Conservation (phyloP, 2,888 invertebrate genomes). For the Oxystoma pomonae region DNA sequence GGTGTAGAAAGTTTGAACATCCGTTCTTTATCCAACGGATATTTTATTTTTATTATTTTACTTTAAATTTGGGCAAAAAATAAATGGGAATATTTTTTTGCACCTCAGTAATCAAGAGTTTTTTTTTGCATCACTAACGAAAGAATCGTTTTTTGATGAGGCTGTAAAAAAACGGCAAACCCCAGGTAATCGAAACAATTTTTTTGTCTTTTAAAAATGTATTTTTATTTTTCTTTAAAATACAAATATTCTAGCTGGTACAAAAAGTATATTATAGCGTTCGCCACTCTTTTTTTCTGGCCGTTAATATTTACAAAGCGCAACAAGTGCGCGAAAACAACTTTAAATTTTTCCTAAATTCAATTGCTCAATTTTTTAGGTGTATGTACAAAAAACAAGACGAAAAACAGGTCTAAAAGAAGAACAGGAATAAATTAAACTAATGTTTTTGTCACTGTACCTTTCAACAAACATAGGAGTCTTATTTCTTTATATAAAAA, state of each 20-base stretch:
- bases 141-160: too few species aligned
- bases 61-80: too few species aligned
- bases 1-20: too few species aligned
- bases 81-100: too few species aligned
- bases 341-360: background rate
- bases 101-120: too few species aligned
- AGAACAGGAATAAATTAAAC: background rate
- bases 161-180: too few species aligned
- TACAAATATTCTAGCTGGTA: conserved; percentile 26
- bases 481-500: too few species aligned
- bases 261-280: conserved; percentile 22
- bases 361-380: background rate
- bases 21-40: too few species aligned
- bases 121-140: too few species aligned
- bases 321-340: background rate
- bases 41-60: too few species aligned
- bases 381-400: background rate
- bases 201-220: background rate
- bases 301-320: background rate
- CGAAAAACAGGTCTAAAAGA: background rate
- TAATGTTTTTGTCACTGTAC: too few species aligned
- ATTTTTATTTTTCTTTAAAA: conserved; percentile 7
- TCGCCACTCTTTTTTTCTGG: background rate
- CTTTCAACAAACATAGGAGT: too few species aligned
- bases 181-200: background rate